These are phyloP conservation scores for Pterocles gutturalis DNA, from an alignment of 2,113 vertebrate species.

Conservation along the genomic window DNA sequence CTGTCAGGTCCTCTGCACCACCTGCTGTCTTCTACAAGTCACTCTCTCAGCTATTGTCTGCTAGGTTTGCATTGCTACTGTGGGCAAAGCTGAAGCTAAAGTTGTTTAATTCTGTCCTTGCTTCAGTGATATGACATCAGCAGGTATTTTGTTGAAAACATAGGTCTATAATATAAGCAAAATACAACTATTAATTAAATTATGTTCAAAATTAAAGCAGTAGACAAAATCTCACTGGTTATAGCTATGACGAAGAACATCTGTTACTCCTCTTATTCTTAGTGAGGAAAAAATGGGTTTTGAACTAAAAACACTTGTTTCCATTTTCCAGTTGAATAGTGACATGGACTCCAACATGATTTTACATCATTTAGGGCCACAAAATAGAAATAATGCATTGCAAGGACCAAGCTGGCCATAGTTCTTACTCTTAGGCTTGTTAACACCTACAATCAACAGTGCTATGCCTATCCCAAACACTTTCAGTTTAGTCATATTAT, in stretches of 20 bases:
- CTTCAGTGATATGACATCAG: not conserved
- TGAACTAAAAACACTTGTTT: not conserved
- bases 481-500: not conserved
- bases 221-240: not conserved
- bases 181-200: not conserved
- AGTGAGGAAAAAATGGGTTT: not conserved
- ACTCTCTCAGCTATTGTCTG: not conserved
- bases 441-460: not conserved
- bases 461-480: not conserved
- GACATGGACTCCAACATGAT: not conserved
- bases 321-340: not conserved
- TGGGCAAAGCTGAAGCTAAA: not conserved
- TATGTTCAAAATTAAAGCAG: not conserved
- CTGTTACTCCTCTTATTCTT: not conserved
- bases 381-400: not conserved
- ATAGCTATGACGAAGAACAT: not conserved
- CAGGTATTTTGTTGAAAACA: not conserved
- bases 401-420: not conserved
- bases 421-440: not conserved
- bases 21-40: not conserved
- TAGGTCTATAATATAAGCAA: not conserved
- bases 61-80: not conserved
- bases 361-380: not conserved
- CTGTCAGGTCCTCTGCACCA: not conserved
- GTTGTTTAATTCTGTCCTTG: not conserved